A percentile compares a stretch with the other conserved stretches of the same genome.
phyloP scores from a whole-genome alignment of 2,797 vertebrate species.

The Cryptoprocta ferox region DNA sequence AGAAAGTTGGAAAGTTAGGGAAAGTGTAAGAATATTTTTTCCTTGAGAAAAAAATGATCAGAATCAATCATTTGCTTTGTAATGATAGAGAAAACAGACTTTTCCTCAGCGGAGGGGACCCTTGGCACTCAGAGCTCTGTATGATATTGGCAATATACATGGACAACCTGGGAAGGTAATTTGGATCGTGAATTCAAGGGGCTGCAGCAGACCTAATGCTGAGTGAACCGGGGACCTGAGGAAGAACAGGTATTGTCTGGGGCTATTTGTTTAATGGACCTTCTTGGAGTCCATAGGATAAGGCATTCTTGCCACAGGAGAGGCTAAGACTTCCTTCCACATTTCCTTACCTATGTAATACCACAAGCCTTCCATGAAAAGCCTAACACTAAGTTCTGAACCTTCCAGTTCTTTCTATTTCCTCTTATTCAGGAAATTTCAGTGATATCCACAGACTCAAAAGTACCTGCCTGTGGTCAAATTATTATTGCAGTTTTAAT shows the following conservation, averaged over 20 bases:
- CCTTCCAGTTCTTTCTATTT: neutral
- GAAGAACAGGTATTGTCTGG: neutral
- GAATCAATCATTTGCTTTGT: slow-evolving; percentile 5
- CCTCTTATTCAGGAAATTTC: neutral
- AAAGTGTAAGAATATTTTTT: neutral
- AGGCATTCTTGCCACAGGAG: neutral
- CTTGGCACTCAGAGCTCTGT: neutral
- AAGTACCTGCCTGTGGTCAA: neutral
- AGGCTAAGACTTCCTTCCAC: neutral
- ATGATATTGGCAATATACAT: neutral
- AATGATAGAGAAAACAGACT: neutral
- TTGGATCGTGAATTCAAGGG: neutral
- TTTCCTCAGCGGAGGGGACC: neutral
- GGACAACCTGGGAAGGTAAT: neutral
- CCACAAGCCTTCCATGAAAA: neutral
- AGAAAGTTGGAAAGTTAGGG: neutral
- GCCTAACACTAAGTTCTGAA: neutral
- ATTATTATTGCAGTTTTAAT: neutral
- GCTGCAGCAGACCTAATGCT: neutral
- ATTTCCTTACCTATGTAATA: neutral
- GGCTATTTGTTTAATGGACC: neutral
- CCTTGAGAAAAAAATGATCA: neutral
- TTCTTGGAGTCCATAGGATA: neutral
- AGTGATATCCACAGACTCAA: neutral
- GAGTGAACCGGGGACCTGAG: neutral